Evolutionary conservation across 2,888 invertebrate genomes (phyloP).

Genomic region (Nebria salina): DNA sequence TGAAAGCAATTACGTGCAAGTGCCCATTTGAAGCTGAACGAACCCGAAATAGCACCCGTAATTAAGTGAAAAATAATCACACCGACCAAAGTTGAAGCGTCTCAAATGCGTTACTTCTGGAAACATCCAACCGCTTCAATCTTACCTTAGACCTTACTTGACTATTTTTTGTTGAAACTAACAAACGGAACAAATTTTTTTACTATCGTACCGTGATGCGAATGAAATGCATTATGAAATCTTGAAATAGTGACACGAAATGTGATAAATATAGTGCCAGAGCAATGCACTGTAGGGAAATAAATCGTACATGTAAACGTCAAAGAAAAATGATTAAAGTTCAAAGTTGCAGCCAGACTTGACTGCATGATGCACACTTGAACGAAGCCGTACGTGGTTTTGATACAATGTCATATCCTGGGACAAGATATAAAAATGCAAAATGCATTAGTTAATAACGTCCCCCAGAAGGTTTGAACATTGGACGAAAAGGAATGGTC

Average conservation of each 20-base stretch:
- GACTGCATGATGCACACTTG: background rate
- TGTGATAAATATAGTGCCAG: background rate
- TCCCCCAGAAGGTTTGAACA: conserved; percentile 38
- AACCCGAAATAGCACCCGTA: conserved; percentile 22
- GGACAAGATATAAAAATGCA: conserved; percentile 34
- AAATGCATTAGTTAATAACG: conserved; percentile 44
- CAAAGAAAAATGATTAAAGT: background rate
- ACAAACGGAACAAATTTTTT: background rate
- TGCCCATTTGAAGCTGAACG: conserved; percentile 19
- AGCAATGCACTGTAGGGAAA: background rate
- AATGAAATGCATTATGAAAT: too few relatives aligned
- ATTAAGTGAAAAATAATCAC: conserved; percentile 44
- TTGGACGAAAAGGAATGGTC: conserved; percentile 12
- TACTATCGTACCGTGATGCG: too few relatives aligned
- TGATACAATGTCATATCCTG: background rate
- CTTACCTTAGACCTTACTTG: background rate
- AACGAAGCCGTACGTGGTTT: background rate
- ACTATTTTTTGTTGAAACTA: conserved; percentile 1
- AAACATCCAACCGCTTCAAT: background rate
- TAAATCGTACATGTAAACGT: conserved; percentile 12
- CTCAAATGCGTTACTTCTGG: background rate
- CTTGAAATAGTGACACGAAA: background rate
- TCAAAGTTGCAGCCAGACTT: background rate
- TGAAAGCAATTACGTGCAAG: conserved; percentile 42
- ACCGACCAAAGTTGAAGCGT: background rate